Evolutionary conservation across 23 tunicate species (phyloP).

Genomic region (Phallusia fumigata): DNA sequence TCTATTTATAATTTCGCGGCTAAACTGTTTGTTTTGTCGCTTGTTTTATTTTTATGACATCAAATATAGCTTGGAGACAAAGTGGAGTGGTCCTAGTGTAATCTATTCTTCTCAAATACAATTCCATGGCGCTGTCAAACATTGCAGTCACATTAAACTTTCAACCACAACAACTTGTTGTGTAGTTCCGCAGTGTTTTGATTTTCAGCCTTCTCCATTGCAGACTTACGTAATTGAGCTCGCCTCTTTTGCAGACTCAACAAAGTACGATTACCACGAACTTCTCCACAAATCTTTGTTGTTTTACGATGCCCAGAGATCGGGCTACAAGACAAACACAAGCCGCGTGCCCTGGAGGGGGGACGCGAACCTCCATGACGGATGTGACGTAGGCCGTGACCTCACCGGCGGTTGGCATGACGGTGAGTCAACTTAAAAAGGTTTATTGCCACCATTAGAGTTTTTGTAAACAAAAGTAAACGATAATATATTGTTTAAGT

Average conservation of each 20-base stretch:
- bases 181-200: too few relatives aligned
- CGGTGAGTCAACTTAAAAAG: conserved; percentile 31
- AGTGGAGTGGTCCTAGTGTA: too few relatives aligned
- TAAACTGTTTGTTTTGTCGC: too few relatives aligned
- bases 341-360: conserved; percentile 93
- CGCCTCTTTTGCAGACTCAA: background rate
- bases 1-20: background rate
- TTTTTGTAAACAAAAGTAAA: background rate
- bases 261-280: conserved; percentile 80
- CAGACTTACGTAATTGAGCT: background rate
- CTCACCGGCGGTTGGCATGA: conserved; percentile 92
- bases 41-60: too few relatives aligned
- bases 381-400: conserved; percentile 89
- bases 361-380: conserved; percentile 82
- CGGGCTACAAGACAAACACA: conserved; percentile 66
- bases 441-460: background rate
- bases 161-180: background rate
- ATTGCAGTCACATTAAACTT: background rate
- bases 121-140: background rate
- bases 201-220: background rate
- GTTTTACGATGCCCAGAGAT: conserved; percentile 94
- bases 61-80: too few relatives aligned
- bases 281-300: conserved; percentile 70
- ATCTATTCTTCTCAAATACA: too few relatives aligned
- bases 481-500: too few relatives aligned